Percentiles rank a stretch among this genome's conserved stretches.
These are phyloP conservation scores for Tenthredo distinguenda DNA, from an alignment of 2,888 invertebrate species.

Conservation along the genomic window DNA sequence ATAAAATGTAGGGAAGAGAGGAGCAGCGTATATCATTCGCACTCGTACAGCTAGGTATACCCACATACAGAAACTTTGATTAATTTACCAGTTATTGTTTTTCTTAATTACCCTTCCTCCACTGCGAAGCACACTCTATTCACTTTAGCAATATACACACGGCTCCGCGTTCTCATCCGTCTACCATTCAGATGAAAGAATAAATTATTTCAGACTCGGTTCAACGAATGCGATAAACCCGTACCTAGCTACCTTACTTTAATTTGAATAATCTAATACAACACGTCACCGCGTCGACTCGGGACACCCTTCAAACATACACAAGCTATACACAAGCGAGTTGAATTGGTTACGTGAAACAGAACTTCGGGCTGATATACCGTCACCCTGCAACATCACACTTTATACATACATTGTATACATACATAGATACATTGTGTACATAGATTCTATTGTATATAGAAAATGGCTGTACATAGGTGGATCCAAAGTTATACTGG, in stretches of 20 bases:
- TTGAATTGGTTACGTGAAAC: not conserved
- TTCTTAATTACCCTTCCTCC: not conserved
- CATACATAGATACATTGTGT: not conserved
- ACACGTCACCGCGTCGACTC: not conserved
- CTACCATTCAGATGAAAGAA: slow-evolving; percentile 19
- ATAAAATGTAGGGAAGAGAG: not conserved
- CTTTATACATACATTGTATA: not conserved
- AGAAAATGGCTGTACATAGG: not conserved
- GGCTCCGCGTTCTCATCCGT: not conserved
- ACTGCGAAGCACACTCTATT: not conserved
- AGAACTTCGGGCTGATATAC: not conserved
- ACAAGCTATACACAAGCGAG: not conserved
- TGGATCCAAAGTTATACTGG: not conserved
- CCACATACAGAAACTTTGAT: not conserved
- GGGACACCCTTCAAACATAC: not conserved
- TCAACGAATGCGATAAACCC: not conserved
- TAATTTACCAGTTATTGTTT: not conserved
- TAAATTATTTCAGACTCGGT: slow-evolving; percentile 20
- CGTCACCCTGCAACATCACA: not conserved
- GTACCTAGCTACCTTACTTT: not conserved
- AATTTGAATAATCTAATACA: slow-evolving; percentile 43
- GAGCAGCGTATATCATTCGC: not conserved
- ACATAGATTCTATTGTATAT: not conserved
- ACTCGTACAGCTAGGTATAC: not conserved
- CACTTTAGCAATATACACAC: not conserved